Evolutionary conservation across 2,113 vertebrate species (phyloP), one percentile per base, ranked within the genome.

Genomic region (Tonatia bakeri): DNA sequence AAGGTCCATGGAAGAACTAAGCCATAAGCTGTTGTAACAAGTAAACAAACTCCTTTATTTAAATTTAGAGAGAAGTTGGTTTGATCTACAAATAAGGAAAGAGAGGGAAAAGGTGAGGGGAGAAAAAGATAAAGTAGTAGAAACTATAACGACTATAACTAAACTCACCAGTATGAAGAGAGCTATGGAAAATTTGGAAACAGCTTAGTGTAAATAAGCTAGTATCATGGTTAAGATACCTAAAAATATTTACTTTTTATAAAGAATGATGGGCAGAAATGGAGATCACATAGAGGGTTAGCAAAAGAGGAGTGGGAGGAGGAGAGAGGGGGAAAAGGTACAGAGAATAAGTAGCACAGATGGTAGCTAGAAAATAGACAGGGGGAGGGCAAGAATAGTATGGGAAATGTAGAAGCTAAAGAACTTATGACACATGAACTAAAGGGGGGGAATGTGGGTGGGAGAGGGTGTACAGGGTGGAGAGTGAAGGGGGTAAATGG

Each of bases 1-100:
- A 96, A 85, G 9, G 36, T 65, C n/a, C 47, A 69, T 3, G 52
- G 40, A 96, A 85, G 67, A 96, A 91, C 24, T 38, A 92, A 97
- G 94, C 47, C 67, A 96, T 14, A 72, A 31, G 33, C 56, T 87
- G 1, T 47, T 90, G 22, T 36, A 73, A 87, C 33, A 91, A 12
- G 47, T 76, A 94, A 59, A 52, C 47, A 95, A 94, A 77, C 17
- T 83, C 47, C 36, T 91, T 76, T 83, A 33, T 80, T 80, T 59
- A 89, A 90, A 59, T 38, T 33, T 82, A 33, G 9, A 90, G 47
- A 85, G 88, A 92, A 69, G 56, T 50, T 84, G 14, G 40, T 45
- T 90, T 79, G 16, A 86, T 50, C 56, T 67, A 82, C 36, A 95
- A 93, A 85, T 28, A 85, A 93, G 65, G 13, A 88, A 50, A 73